Conservation (phyloP, 1,140 invertebrate species). For the Drosophila paulistorum region DNA sequence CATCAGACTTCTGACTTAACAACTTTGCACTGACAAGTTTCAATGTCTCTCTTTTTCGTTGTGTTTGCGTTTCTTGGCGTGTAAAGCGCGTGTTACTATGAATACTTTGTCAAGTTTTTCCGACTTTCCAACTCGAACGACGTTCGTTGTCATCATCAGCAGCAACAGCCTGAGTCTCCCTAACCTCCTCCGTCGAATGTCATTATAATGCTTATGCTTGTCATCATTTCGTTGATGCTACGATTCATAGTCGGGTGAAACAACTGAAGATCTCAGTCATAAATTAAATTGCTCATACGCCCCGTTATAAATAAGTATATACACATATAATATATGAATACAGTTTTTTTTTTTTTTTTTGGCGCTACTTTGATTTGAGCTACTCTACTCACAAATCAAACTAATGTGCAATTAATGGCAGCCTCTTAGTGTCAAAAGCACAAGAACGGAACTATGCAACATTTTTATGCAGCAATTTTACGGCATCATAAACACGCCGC, state of each 20-base stretch:
- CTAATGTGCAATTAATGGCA: slow-evolving; percentile 67
- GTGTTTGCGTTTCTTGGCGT: slow-evolving; percentile 3
- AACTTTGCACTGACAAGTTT: slow-evolving; percentile 77
- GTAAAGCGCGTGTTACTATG: slow-evolving; percentile 58
- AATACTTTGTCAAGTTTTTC: slow-evolving; percentile 77
- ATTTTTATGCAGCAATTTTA: slow-evolving; percentile 71
- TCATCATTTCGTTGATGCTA: not conserved
- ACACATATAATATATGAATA: not conserved
- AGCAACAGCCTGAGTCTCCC: not conserved
- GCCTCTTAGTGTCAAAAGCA: slow-evolving; percentile 55
- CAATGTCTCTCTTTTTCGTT: slow-evolving; percentile 49
- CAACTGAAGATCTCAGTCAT: slow-evolving; percentile 19
- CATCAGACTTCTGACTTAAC: slow-evolving; percentile 76
- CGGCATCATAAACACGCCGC: slow-evolving; percentile 66
- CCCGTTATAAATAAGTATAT: slow-evolving; percentile 15
- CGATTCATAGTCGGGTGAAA: slow-evolving; percentile 9
- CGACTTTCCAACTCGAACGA: slow-evolving; percentile 38
- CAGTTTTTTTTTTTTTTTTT: not conserved
- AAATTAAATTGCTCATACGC: slow-evolving; percentile 56
- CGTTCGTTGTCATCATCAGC: slow-evolving; percentile 1
- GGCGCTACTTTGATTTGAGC: slow-evolving; percentile 38
- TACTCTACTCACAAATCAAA: slow-evolving; percentile 35
- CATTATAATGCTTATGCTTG: slow-evolving; percentile 1
- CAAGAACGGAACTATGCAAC: slow-evolving; percentile 60
- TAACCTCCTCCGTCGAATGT: not conserved